phyloP scores from a whole-genome alignment of 2,113 vertebrate genomes.

The Brienomyrus brachyistius region DNA sequence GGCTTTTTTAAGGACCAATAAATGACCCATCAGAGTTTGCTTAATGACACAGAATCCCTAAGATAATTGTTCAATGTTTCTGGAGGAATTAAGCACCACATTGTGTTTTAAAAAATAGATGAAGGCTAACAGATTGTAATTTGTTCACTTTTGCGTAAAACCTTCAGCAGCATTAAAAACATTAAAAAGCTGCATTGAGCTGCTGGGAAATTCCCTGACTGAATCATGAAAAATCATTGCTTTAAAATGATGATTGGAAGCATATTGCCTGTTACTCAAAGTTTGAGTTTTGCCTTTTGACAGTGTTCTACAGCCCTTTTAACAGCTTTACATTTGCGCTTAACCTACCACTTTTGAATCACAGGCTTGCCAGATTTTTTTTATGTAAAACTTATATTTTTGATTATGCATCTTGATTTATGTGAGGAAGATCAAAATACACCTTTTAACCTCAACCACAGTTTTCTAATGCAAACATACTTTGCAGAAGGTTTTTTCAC shows the following conservation, averaged over 20 bases:
- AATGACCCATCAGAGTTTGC: background rate
- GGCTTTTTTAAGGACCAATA: background rate
- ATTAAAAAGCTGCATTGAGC: background rate
- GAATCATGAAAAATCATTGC: background rate
- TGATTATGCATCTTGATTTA: background rate
- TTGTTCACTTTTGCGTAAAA: background rate
- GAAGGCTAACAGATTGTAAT: conserved; percentile 1
- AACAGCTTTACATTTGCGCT: background rate
- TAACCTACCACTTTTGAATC: background rate
- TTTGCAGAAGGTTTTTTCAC: background rate
- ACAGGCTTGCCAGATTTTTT: background rate
- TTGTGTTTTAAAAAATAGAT: background rate
- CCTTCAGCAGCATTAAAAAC: background rate
- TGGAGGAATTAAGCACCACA: background rate
- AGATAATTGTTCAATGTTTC: background rate
- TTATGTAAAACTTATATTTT: background rate
- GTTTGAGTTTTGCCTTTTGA: background rate
- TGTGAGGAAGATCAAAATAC: background rate
- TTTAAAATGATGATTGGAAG: background rate
- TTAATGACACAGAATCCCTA: background rate
- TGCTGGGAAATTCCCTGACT: too few species aligned
- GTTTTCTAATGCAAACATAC: background rate
- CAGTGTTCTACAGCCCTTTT: background rate
- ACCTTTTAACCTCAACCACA: background rate
- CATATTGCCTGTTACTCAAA: background rate